Evolutionary conservation across 1,140 invertebrate species (phyloP), one percentile per base, ranked within the genome.

Genomic region (Zaprionus lachaisei): DNA sequence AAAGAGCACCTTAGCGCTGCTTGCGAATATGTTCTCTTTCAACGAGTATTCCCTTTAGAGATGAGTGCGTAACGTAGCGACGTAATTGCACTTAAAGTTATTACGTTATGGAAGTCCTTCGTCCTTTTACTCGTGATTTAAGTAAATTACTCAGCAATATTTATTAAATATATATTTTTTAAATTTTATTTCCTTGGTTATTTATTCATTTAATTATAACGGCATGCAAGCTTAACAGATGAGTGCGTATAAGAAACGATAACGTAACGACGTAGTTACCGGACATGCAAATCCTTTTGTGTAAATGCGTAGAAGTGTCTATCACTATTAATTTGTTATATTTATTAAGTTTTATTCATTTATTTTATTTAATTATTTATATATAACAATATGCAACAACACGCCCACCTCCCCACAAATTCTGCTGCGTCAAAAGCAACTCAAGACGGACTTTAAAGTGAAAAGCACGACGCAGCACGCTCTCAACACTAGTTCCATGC

Each of bases 401-500:
- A 11, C n/a, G 2, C 7, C 7, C n/a, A 4, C 47, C n/a, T 4
- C 31, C 26, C 1, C 26, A 37, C 28, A 41, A 66, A 38, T 72
- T 58, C 38, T 41, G 38, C 65, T 66, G 54, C 51, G 49, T 37
- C 41, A 60, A 37, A 22, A 60, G 15, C n/a, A 41, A 28, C 44
- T 34, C 12, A 37, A 47, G 28, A 65, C 38, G 26, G 31, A 15
- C 65, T 57, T 47, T 31, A 24, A 67, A 41, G 44, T 24, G 17
- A 58, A 34, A 28, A 60, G 28, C 58, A 60, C 38, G 47, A 47
- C 41, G 41, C n/a, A 24, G 72, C 68, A 68, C 69, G 61, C 78
- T 65, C 75, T 77, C 78, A 58, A 65, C 62, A 44, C 63, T 77
- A 69, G 54, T 70, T 77, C 77, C 77, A 77, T 79, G 58, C 66